Percentiles rank a stretch among this genome's conserved stretches.
These are phyloP conservation scores for Catocala sponsa DNA, from an alignment of 2,888 invertebrate genomes.

Conservation along the genomic window DNA sequence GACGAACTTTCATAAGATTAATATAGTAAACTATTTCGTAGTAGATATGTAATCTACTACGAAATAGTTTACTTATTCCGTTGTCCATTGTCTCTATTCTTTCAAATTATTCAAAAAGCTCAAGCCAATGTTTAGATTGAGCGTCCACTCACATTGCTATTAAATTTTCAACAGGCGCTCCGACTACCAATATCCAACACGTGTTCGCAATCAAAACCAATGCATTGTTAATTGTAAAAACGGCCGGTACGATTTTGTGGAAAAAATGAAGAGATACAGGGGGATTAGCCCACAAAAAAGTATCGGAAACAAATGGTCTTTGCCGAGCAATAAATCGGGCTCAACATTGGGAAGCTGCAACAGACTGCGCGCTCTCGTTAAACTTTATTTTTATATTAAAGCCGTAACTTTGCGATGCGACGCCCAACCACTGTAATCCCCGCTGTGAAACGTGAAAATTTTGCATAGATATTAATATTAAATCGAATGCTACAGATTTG, in stretches of 20 bases:
- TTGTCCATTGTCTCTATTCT: too few relatives aligned
- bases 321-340: constrained; percentile 79
- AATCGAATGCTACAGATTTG: constrained; percentile 41
- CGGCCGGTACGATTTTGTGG: constrained; percentile 31
- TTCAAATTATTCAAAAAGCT: too few relatives aligned
- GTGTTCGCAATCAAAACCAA: constrained; percentile 3
- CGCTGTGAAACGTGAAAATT: constrained; percentile 68
- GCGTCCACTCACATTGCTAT: constrained; percentile 29
- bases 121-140: neutral
- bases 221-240: constrained; percentile 29
- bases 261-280: constrained; percentile 54
- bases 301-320: constrained; percentile 75
- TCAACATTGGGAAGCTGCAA: constrained; percentile 78
- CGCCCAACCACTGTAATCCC: constrained; percentile 77
- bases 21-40: too few relatives aligned
- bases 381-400: constrained; percentile 86
- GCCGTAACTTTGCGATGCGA: constrained; percentile 78
- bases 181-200: neutral
- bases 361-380: constrained; percentile 81
- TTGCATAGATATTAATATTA: constrained; percentile 60
- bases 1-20: too few relatives aligned
- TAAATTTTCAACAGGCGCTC: constrained; percentile 36
- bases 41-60: too few relatives aligned
- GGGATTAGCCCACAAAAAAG: constrained; percentile 71
- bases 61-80: too few relatives aligned